Base-by-base conservation (phyloP, 2,113 vertebrate genomes). In the Rallus limicola region DNA sequence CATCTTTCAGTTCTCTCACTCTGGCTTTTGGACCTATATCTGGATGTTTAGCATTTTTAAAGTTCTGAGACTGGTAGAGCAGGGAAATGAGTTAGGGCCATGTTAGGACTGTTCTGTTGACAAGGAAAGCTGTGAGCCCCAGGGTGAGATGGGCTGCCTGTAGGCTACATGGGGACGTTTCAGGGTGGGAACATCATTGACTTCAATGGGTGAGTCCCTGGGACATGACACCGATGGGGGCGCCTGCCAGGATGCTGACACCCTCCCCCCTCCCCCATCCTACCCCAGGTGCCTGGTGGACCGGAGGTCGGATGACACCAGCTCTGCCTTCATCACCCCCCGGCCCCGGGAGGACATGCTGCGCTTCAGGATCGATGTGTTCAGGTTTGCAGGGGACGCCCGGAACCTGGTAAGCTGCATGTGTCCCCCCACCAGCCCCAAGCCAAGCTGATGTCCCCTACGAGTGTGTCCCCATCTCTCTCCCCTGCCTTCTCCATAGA, bases 251-350 rank as follows among this genome's bases (percentile, higher is more conserved):
- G 58, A 23, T 48, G 46, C 74, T 88, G 53, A 85, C 5, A 4
- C 31, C 9, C 9, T 2, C 5, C 50, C 23, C 12, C 18, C 36
- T 9, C 9, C 36, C 18, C n/a, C 1, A 0, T 50, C 50, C 63
- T 25, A 10, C 25, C 13, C 16, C 40, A 95, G 97, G 71, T 97
- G 97, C 81, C 74, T 97, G 59, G 81, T 97, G 23, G 96, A 97
- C 31, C 96, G 95, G 25, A 92, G 84, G 38, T 76, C 17, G 0
- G 95, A 90, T 0, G 96, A 96, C 55, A 89, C 96, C 52, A 96
- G 85, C 63, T 97, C 96, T 28, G 72, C 96, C 23, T 97, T 97
- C 92, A 48, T 88, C 42, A 80, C 93, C 4, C 97, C 95, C 14
- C 96, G 97, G 44, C 56, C 84, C 20, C 52, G 38, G 11, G 79